These are phyloP conservation scores for Pipa parva DNA, from an alignment of 2,113 vertebrate genomes.

Conservation along the genomic window DNA sequence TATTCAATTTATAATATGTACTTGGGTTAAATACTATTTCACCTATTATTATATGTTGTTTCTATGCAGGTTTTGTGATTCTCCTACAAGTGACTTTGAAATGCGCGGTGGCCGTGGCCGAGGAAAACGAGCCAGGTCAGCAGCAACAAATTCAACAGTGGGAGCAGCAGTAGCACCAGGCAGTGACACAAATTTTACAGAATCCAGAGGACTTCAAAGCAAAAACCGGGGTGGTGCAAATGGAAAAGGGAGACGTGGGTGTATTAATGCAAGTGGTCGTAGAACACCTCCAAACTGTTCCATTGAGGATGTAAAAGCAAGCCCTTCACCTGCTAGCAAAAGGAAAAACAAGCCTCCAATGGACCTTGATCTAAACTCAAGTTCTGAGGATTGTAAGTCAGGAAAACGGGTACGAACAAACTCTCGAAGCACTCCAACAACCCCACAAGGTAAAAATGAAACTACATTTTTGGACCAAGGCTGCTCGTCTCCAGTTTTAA, in stretches of 20 bases:
- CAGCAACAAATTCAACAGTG: slow-evolving; percentile 53
- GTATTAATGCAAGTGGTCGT: slow-evolving; percentile 85
- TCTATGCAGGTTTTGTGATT: slow-evolving; percentile 88
- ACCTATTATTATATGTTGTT: too few species aligned
- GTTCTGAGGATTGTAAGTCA: slow-evolving; percentile 82
- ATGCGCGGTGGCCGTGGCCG: slow-evolving; percentile 86
- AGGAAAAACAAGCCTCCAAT: slow-evolving; percentile 87
- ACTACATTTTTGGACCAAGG: slow-evolving; percentile 87
- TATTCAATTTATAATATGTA: too few species aligned
- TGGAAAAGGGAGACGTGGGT: slow-evolving; percentile 86
- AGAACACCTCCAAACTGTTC: slow-evolving; percentile 84
- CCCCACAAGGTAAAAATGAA: slow-evolving; percentile 88
- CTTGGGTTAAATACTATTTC: too few species aligned
- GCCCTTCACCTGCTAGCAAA: slow-evolving; percentile 76
- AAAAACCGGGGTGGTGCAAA: slow-evolving; percentile 85
- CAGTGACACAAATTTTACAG: slow-evolving; percentile 69
- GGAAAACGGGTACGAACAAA: slow-evolving; percentile 90
- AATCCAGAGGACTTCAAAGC: slow-evolving; percentile 83
- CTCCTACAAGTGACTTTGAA: slow-evolving; percentile 90
- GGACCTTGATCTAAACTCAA: slow-evolving; percentile 86
- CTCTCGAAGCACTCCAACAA: slow-evolving; percentile 90
- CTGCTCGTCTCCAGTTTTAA: slow-evolving; percentile 88
- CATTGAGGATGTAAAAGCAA: slow-evolving; percentile 85
- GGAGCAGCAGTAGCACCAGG: slow-evolving; percentile 67
- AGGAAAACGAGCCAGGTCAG: slow-evolving; percentile 83